Evolutionary conservation across 2,797 vertebrate genomes (phyloP).

Genomic region (Agapornis canus): DNA sequence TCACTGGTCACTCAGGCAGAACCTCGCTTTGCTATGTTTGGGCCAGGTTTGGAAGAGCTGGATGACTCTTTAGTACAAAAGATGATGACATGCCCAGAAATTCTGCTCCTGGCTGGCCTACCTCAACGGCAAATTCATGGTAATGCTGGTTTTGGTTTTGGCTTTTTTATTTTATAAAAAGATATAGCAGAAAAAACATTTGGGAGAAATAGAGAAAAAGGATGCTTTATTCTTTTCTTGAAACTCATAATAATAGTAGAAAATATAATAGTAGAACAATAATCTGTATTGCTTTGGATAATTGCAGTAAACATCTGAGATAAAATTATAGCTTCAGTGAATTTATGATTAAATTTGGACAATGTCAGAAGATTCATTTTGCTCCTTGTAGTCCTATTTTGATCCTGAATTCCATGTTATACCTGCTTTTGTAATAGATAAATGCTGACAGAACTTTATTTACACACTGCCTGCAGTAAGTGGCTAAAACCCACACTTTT

Average conservation of each 20-base stretch:
- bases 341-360: not conserved
- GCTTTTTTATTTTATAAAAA: not conserved
- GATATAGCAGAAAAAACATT: fast-evolving
- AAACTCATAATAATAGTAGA: not conserved
- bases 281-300: not conserved
- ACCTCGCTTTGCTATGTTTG: slow-evolving; percentile 94
- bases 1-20: slow-evolving; percentile 85
- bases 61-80: slow-evolving; percentile 87
- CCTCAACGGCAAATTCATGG: slow-evolving; percentile 90
- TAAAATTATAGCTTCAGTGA: not conserved
- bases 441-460: not conserved
- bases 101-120: slow-evolving; percentile 84
- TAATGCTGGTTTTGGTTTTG: slow-evolving; percentile 57
- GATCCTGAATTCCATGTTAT: not conserved
- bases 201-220: not conserved
- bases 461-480: not conserved
- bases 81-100: slow-evolving; percentile 86
- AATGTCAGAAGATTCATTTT: not conserved
- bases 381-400: not conserved
- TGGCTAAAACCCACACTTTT: not conserved
- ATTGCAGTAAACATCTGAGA: not conserved
- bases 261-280: not conserved
- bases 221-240: not conserved
- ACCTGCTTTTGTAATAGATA: not conserved
- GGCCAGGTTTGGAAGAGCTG: slow-evolving; percentile 92